Base-by-base conservation (phyloP, 2,113 vertebrate species). In the Pelodiscus sinensis region DNA sequence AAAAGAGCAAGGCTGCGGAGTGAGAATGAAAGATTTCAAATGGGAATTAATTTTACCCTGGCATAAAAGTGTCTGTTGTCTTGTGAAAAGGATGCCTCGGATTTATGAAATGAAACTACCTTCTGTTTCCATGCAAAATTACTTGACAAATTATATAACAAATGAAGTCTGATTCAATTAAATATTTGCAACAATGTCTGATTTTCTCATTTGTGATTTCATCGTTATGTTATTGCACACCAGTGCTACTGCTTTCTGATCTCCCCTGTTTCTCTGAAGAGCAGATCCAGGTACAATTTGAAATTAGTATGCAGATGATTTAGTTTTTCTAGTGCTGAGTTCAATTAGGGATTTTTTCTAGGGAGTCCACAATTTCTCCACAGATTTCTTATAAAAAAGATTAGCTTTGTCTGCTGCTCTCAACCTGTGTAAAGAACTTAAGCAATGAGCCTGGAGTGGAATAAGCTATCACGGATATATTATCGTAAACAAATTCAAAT, bases 381-480 rank as follows among this genome's bases (percentile, higher is more conserved):
- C 6, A 44, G 21, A 35, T 9, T 15, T n/a, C 10, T 21, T n/a
- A 79, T 79, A 51, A 6, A 2, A 16, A 82, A 86, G 4, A 9
- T 25, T 55, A 27, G 7, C 13, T 65, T 21, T 57, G 24, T 15
- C 22, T 12, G 4, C 1, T 19, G 15, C 38, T 38, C 51, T 90
- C n/a, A 88, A 5, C n/a, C 65, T 77, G 58, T n/a, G 38, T 62
- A 85, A 92, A 68, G 38, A 82, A 84, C 60, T 13, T 38, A 55
- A 5, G 50, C 73, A 27, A 27, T 60, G 54, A 38, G 38, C 2
- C n/a, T 3, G 65, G 9, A 60, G 38, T 77, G 11, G 50, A 38
- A 85, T 9, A 19, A 58, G 44, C 78, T 83, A 62, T 4, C 31
- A 82, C 4, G 18, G 25, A 79, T 55, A 65, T 58, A 15, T 35